These are phyloP conservation scores for Troglohyphantes excavatus DNA, from an alignment of 2,888 invertebrate species.

Conservation along the genomic window DNA sequence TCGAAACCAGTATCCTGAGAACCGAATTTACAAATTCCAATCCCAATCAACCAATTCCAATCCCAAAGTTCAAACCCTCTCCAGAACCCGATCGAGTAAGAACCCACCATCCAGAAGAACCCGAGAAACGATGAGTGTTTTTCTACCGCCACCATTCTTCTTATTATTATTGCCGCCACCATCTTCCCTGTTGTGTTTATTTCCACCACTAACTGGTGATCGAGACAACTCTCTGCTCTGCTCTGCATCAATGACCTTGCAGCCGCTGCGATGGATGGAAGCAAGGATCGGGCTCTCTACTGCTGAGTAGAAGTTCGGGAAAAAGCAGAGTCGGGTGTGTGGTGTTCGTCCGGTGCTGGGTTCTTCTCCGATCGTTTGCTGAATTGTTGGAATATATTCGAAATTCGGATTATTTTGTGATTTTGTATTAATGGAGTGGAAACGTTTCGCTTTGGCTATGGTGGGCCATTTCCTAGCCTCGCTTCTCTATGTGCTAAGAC, in stretches of 20 bases:
- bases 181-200: conserved; percentile 17
- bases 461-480: conserved; percentile 76
- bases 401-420: background rate
- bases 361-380: background rate
- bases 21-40: background rate
- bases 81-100: background rate
- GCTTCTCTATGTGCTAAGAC: conserved; percentile 72
- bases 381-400: background rate
- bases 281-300: background rate
- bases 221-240: background rate
- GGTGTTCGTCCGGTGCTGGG: background rate
- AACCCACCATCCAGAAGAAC: background rate
- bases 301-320: conserved; percentile 28
- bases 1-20: background rate
- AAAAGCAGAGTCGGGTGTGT: background rate
- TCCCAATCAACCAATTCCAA: background rate
- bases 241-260: conserved; percentile 62
- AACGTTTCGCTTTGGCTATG: conserved; percentile 74
- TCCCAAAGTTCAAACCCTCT: background rate
- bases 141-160: conserved; percentile 11
- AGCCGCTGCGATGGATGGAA: conserved; percentile 38
- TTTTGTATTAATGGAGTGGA: conserved; percentile 43
- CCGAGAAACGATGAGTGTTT: background rate
- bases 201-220: background rate
- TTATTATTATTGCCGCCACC: background rate